Evolutionary conservation across 2,888 invertebrate genomes (phyloP), one percentile per base, ranked within the genome.

Genomic region (Dryobotodes eremita): DNA sequence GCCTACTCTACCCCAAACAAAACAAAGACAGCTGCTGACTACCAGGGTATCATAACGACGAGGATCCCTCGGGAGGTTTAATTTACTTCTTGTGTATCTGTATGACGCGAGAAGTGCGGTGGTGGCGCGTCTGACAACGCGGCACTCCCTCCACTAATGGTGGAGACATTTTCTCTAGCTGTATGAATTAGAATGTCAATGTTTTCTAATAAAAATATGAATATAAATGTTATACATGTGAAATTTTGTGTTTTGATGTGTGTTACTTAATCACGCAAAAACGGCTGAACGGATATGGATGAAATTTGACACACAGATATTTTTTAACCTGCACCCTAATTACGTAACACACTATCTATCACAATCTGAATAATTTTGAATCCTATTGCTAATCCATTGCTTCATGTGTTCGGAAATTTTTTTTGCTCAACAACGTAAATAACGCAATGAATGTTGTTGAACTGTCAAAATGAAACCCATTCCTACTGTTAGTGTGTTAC

Each of bases 41-140:
- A 92, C 90, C 81, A 90, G 89, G 88, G 85, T 64, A 42, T 82
- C 89, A 89, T 85, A 88, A 80, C 84, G 75, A 82, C 75, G 82
- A 78, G 65, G 72, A 74, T 90, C 92, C 88, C 92, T 46, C 15
- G 91, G 90, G 94, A 93, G 83, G 69, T 83, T 92, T 93, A 93
- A 93, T 93, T 92, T 90, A 89, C 86, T 93, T 94, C 88, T 88
- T 91, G 77, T 93, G 94, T 94, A 90, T 68, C 92, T 90, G 91
- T 90, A 91, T 77, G 85, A 74, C 11, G 62, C 82, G 82, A 6
- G 75, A 23, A 23, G 53, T 72, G 68, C 77, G 71, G 76, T 50
- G 69, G n/a, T 50, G 74, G 82, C 72, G 65, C 50, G 71, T 1
- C 79, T 65, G 64, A 50, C 55, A 68, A 68, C 69, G 46, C 55